These are phyloP conservation scores for Zelostemma sp. DNA, from an alignment of 1,140 invertebrate genomes.

Conservation along the genomic window DNA sequence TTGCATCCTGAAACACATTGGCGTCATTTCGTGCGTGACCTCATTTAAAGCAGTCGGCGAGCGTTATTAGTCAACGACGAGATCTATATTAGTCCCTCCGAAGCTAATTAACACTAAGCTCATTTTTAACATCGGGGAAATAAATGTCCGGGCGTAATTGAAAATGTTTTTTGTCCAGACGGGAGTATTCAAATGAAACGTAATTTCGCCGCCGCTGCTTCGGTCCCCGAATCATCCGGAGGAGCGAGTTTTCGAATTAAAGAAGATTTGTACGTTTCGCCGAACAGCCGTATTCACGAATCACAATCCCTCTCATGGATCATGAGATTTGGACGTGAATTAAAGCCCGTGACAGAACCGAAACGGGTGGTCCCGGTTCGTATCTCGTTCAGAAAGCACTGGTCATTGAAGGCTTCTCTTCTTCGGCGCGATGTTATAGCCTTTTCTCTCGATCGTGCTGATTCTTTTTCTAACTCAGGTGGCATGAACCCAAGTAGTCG, in stretches of 20 bases:
- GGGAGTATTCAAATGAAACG: no score
- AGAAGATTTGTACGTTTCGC: conserved; percentile 39
- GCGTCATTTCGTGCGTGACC: conserved; percentile 19
- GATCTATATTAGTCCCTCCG: conserved; percentile 34
- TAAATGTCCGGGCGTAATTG: not conserved
- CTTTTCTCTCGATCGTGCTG: conserved; percentile 41
- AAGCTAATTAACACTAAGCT: conserved; percentile 26
- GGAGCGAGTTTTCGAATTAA: not conserved
- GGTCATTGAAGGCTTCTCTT: conserved; percentile 59
- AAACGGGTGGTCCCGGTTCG: conserved; percentile 60
- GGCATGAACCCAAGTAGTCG: conserved; percentile 52
- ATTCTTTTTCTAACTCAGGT: conserved; percentile 64
- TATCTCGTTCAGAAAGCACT: conserved; percentile 55
- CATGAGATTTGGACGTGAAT: conserved; percentile 65
- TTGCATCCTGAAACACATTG: conserved; percentile 8
- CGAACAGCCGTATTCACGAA: conserved; percentile 37
- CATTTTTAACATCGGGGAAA: not conserved
- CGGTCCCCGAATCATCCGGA: conserved; percentile 16
- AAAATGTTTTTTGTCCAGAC: not conserved
- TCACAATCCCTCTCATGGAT: conserved; percentile 58
- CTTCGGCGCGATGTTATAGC: conserved; percentile 19
- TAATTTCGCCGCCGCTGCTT: conserved; percentile 21
- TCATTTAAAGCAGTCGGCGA: conserved; percentile 18
- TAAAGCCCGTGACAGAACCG: conserved; percentile 57
- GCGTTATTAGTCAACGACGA: conserved; percentile 30